Evolutionary conservation across 2,797 vertebrate species (phyloP).

Genomic region (Avahi laniger): DNA sequence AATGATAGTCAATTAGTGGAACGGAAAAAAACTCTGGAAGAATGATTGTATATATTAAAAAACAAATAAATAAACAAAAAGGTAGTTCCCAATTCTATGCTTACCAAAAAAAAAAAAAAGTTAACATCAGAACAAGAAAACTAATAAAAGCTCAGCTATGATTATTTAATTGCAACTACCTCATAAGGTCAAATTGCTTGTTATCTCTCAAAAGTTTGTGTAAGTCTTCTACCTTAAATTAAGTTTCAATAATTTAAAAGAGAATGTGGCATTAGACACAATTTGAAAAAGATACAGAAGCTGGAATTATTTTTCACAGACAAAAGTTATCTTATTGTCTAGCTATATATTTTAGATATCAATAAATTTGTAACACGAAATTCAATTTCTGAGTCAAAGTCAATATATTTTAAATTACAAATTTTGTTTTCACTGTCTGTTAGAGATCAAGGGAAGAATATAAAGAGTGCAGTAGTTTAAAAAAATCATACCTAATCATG

Average conservation of each 20-base stretch:
- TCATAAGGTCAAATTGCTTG: background rate
- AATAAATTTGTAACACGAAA: conserved; percentile 70
- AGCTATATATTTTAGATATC: conserved; percentile 56
- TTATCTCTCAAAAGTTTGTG: background rate
- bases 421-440: conserved; percentile 70
- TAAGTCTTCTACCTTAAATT: background rate
- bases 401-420: conserved; percentile 79
- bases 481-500: conserved; percentile 73
- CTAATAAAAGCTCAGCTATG: background rate
- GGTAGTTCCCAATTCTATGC: background rate
- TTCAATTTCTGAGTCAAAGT: conserved; percentile 79
- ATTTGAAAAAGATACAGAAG: background rate
- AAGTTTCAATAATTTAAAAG: conserved; percentile 21
- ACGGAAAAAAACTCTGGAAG: background rate
- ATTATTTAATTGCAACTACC: background rate
- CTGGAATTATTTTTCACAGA: background rate
- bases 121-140: background rate
- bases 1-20: background rate
- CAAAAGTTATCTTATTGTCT: background rate
- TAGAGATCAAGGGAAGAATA: conserved; percentile 74
- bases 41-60: background rate
- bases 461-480: conserved; percentile 70
- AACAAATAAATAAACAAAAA: background rate
- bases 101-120: background rate
- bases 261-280: background rate